Evolutionary conservation across 2,888 invertebrate species (phyloP).

Genomic region (Azorinus chamasolen): DNA sequence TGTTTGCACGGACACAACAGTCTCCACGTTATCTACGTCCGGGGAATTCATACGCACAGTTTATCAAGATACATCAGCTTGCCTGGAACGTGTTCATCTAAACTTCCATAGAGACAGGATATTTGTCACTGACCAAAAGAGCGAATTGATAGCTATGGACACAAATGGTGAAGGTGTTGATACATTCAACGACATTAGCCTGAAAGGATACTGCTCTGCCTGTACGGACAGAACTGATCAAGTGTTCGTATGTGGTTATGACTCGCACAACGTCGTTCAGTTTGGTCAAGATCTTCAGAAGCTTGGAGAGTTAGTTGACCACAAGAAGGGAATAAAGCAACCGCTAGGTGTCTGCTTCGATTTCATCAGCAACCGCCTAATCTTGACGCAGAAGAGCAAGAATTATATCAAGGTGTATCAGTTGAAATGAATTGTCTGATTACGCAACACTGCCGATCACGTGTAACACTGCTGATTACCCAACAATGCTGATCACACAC

Average conservation of each 20-base stretch:
- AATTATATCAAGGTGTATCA: conserved; percentile 43
- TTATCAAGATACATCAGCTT: conserved; percentile 1
- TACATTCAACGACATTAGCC: not conserved
- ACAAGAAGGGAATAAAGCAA: conserved; percentile 14
- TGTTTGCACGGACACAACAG: no score
- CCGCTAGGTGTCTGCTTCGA: conserved; percentile 43
- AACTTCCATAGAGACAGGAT: not conserved
- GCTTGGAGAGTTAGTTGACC: conserved; percentile 12
- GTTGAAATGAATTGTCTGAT: no score
- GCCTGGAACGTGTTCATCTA: no score
- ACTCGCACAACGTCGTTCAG: conserved; percentile 10
- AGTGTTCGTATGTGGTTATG: conserved; percentile 12
- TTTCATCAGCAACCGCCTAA: conserved; percentile 29
- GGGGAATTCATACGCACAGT: conserved; percentile 4
- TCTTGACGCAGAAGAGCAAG: conserved; percentile 29
- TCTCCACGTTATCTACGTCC: no score
- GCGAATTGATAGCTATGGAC: conserved; percentile 17
- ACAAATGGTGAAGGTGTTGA: not conserved
- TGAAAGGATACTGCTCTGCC: not conserved
- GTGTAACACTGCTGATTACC: no score
- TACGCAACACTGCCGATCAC: no score
- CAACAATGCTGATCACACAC: no score
- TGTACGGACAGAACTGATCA: conserved; percentile 15
- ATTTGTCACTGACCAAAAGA: conserved; percentile 15
- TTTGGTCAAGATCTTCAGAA: conserved; percentile 10